These are phyloP conservation scores for Chunga burmeisteri DNA, from an alignment of 2,113 vertebrate species.

Conservation along the genomic window DNA sequence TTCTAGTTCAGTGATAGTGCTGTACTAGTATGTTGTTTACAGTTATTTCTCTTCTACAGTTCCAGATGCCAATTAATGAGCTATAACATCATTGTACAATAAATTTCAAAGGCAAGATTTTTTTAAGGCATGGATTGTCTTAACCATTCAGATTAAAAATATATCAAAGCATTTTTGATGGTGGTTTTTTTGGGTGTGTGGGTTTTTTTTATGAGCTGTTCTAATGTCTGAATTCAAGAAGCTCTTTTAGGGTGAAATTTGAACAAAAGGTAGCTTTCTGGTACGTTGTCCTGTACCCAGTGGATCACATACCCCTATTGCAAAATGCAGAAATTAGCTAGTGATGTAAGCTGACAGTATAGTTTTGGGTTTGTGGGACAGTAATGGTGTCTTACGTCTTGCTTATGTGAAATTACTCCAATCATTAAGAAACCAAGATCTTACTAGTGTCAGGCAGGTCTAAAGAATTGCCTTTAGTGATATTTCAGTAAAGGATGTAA, in stretches of 20 bases:
- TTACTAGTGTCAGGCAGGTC: neutral
- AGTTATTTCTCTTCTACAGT: neutral
- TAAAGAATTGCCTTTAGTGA: neutral
- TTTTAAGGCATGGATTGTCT: neutral
- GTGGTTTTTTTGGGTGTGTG: neutral
- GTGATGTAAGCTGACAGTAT: neutral
- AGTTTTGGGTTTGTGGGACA: neutral
- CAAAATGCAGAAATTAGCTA: neutral
- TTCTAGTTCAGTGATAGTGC: neutral
- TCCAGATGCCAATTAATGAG: neutral
- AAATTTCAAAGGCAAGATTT: neutral
- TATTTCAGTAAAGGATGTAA: neutral
- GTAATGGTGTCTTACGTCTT: neutral
- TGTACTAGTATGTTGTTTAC: neutral
- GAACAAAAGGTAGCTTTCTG: neutral
- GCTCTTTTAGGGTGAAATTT: neutral
- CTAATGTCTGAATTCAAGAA: neutral
- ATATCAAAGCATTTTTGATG: neutral
- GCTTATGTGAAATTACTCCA: neutral
- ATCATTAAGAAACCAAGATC: neutral
- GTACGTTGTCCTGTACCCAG: accelerated
- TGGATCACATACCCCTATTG: neutral
- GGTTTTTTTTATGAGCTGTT: neutral
- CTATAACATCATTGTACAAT: neutral
- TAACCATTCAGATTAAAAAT: neutral